Conservation (phyloP, 1,140 invertebrate species). For the Gonioctena quinquepunctata region DNA sequence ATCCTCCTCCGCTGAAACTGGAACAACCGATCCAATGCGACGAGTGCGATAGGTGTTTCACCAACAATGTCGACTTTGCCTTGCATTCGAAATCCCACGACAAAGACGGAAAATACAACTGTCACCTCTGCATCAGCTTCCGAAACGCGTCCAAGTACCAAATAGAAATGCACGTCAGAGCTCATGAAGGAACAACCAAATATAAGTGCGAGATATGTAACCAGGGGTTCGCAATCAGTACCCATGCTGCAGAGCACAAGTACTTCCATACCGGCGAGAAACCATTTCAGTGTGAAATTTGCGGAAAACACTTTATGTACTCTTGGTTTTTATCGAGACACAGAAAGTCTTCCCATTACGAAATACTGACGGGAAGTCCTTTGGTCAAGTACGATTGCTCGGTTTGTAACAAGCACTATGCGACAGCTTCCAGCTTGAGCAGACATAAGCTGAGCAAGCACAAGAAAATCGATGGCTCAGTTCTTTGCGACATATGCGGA, state of each 20-base stretch:
- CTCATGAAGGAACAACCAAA: conserved; percentile 56
- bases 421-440: conserved; percentile 49
- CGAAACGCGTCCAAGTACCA: conserved; percentile 50
- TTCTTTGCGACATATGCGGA: conserved; percentile 73
- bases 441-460: conserved; percentile 50
- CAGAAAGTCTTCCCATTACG: conserved; percentile 50
- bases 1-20: conserved; percentile 60
- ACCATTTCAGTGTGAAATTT: conserved; percentile 66
- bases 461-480: conserved; percentile 44
- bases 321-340: conserved; percentile 52
- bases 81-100: conserved; percentile 53
- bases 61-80: conserved; percentile 35
- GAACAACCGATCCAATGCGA: conserved; percentile 39
- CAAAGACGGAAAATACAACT: conserved; percentile 56
- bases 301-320: conserved; percentile 59
- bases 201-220: conserved; percentile 60
- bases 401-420: conserved; percentile 52
- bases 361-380: conserved; percentile 50
- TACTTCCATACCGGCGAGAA: conserved; percentile 63
- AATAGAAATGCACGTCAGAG: conserved; percentile 52
- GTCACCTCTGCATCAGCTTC: conserved; percentile 57
- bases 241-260: conserved; percentile 55
- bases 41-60: conserved; percentile 38
- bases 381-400: conserved; percentile 51
- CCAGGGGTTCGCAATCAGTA: conserved; percentile 58